These are phyloP conservation scores for Nettapus auritus DNA, from an alignment of 2,113 vertebrate species.

Conservation along the genomic window DNA sequence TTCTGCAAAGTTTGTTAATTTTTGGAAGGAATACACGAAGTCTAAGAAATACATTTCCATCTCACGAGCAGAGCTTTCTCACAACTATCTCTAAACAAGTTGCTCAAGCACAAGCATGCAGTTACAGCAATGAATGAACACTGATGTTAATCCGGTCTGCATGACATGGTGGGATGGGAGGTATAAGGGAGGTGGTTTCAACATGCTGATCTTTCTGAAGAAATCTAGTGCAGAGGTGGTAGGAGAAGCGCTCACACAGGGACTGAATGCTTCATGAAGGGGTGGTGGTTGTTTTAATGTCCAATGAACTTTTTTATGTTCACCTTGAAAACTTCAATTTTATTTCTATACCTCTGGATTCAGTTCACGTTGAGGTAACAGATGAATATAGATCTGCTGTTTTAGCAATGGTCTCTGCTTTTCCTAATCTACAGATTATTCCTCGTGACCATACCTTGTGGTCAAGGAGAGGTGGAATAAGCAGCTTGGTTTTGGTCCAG, in stretches of 20 bases:
- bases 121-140: neutral
- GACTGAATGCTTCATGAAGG: neutral
- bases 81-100: neutral
- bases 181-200: neutral
- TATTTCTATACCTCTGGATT: neutral
- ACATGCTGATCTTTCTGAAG: neutral
- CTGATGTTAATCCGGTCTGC: neutral
- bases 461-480: neutral
- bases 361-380: neutral
- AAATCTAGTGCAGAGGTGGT: neutral
- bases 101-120: neutral
- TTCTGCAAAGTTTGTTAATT: neutral
- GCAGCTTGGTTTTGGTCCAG: neutral
- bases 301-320: neutral
- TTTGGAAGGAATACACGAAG: neutral
- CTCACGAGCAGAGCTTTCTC: neutral
- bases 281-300: neutral
- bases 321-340: neutral
- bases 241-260: neutral
- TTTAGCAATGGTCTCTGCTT: neutral
- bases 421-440: neutral
- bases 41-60: neutral
- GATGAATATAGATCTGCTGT: neutral
- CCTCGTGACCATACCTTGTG: rapidly evolving
- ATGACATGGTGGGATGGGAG: neutral